Conservation (phyloP, 2,888 invertebrate genomes). For the Prosapia bicincta region DNA sequence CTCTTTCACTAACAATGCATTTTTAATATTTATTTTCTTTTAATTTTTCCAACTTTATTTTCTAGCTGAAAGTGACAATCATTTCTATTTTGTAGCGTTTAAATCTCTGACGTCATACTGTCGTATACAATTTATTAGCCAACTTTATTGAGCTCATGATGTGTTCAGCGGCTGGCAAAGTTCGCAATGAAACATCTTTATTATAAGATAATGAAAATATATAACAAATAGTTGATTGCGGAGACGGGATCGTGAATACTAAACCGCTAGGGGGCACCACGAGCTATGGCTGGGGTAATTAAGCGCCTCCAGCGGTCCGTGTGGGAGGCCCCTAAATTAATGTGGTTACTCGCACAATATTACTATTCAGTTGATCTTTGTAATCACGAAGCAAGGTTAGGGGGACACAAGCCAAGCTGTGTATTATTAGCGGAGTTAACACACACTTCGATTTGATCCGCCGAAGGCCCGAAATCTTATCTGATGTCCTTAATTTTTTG, state of each 20-base stretch:
- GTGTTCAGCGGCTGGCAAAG: background rate
- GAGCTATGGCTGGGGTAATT: background rate
- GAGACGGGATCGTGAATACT: background rate
- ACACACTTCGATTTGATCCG: background rate
- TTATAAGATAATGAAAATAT: constrained; percentile 2
- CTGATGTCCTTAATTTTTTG: background rate
- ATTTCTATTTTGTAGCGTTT: background rate
- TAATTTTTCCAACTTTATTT: too few relatives aligned
- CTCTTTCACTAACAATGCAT: too few relatives aligned
- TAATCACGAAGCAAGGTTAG: background rate
- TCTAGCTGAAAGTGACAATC: background rate
- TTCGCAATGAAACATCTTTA: background rate
- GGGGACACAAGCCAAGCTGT: background rate
- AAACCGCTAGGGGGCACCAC: background rate
- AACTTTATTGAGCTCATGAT: background rate
- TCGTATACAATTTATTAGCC: background rate
- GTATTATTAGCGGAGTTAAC: background rate
- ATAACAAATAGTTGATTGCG: background rate
- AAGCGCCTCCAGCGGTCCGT: background rate
- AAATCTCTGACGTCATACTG: too few relatives aligned
- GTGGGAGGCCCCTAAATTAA: constrained; percentile 2
- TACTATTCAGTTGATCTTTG: constrained; percentile 2
- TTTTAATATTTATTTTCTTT: too few relatives aligned
- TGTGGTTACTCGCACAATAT: constrained; percentile 2
- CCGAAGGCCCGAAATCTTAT: background rate